Base-by-base conservation (phyloP, 2,797 vertebrate species). In the Xiphophorus birchmanni region DNA sequence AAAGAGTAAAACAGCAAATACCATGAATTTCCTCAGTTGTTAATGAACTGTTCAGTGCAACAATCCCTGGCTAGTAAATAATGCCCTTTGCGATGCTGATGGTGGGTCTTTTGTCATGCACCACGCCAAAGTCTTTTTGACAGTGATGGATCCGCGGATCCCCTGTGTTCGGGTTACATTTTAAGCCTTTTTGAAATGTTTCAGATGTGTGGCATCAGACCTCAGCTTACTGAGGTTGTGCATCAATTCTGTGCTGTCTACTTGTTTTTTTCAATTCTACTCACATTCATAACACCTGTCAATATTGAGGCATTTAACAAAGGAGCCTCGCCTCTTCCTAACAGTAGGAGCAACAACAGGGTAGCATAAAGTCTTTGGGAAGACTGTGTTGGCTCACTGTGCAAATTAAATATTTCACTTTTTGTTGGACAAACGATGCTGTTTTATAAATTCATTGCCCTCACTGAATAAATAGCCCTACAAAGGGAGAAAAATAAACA, bases 221-320 rank as follows among this genome's bases (percentile, higher is more conserved):
- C 82, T 81, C 81, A 74, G 81, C 86, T 83, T 65, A 60, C 21
- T 29, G 75, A 81, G 76, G 44, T 82, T 48, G 82, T 90, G 87
- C 90, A 84, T 91, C 88, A 91, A 90, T 85, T 54, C 54, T 54
- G 77, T 56, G 60, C 74, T 85, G 82, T 88, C 85, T 85, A 71
- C 89, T 76, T 73, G 76, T 9, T 80, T 81, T 82, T 90, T 89
- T 88, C 80, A 82, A 85, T 91, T 88, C 82, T 63, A 76, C 86
- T 89, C 85, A 89, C 45, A 37, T 78, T 86, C 84, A 80, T 83
- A 81, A 87, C 82, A 65, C 79, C 85, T 90, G 88, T 90, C 92
- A 91, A 88, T 84, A 83, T 73, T 54, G 67, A 85, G 82, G 79
- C 79, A 83, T 87, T 86, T 85, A 89, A 88, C 86, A 86, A 89